Evolutionary conservation across 2,113 vertebrate species (phyloP).

Genomic region (Pterocles gutturalis): DNA sequence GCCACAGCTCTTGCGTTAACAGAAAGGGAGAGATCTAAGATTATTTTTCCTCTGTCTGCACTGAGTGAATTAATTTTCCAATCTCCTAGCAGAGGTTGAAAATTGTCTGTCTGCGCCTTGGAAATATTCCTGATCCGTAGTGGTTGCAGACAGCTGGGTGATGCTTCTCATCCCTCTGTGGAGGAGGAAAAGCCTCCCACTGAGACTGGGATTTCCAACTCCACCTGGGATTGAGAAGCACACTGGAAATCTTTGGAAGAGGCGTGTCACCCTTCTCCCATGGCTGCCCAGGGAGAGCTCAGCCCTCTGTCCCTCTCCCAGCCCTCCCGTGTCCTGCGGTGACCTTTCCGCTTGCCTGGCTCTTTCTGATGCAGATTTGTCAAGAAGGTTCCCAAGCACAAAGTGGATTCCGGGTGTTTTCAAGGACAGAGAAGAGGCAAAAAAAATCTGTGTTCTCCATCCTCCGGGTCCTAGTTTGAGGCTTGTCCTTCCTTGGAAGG

Average conservation of each 20-base stretch:
- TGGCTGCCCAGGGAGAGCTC: neutral
- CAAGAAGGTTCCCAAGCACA: neutral
- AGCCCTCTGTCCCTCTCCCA: neutral
- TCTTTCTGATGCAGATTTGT: neutral
- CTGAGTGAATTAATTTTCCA: neutral
- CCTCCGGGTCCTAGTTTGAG: neutral
- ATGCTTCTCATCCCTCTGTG: neutral
- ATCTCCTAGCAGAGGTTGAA: neutral
- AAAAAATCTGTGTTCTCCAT: neutral
- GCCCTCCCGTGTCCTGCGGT: neutral
- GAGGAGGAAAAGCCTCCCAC: neutral
- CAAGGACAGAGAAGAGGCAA: neutral
- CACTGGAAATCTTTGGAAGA: neutral
- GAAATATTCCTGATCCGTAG: neutral
- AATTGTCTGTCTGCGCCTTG: neutral
- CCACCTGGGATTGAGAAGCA: accelerated
- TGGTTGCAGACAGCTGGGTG: neutral
- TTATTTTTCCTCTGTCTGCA: neutral
- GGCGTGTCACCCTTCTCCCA: no score
- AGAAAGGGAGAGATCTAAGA: accelerated
- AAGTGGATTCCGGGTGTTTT: neutral
- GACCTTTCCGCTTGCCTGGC: neutral
- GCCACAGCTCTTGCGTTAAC: neutral
- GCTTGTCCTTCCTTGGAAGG: neutral
- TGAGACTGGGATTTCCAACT: neutral